A percentile compares a stretch with the other conserved stretches of the same genome.
phyloP scores from a whole-genome alignment of 2,888 invertebrate genomes.

The Leucania comma region DNA sequence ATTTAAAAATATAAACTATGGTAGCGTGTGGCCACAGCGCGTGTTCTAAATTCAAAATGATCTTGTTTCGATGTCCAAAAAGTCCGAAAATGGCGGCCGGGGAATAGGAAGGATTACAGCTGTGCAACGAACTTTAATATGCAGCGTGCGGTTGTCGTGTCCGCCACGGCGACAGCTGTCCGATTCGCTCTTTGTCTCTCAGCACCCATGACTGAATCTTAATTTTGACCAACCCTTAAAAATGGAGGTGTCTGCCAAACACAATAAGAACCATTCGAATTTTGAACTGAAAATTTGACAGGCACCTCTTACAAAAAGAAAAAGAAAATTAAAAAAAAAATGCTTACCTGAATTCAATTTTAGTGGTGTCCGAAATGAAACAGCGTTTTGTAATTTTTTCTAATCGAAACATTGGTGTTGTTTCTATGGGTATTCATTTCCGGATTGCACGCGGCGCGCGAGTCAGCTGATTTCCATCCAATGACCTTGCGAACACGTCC shows the following conservation, averaged over 20 bases:
- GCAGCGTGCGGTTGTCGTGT: conserved; percentile 76
- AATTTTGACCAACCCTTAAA: conserved; percentile 62
- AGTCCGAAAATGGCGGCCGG: conserved; percentile 68
- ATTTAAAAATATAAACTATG: conserved; percentile 50
- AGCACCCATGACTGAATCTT: conserved; percentile 62
- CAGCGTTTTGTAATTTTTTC: conserved; percentile 66
- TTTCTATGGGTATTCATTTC: conserved; percentile 77
- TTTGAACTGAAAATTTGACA: conserved; percentile 55
- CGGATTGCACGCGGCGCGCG: conserved; percentile 81
- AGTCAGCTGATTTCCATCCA: conserved; percentile 88
- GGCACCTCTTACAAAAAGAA: conserved; percentile 30
- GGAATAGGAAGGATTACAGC: conserved; percentile 77
- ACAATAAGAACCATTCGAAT: conserved; percentile 42
- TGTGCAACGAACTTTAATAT: conserved; percentile 82
- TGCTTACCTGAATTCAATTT: conserved; percentile 77
- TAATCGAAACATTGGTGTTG: conserved; percentile 63
- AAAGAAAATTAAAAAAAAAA: conserved; percentile 52
- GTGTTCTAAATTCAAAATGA: conserved; percentile 57
- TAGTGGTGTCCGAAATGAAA: conserved; percentile 58
- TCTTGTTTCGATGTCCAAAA: conserved; percentile 64
- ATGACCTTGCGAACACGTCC: conserved; percentile 85
- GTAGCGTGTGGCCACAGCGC: conserved; percentile 25
- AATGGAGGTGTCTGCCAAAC: conserved; percentile 50
- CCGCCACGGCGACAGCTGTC: conserved; percentile 77
- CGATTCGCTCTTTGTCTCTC: conserved; percentile 69